phyloP scores from a whole-genome alignment of 1,140 invertebrate species.

The Philaenus spumarius region DNA sequence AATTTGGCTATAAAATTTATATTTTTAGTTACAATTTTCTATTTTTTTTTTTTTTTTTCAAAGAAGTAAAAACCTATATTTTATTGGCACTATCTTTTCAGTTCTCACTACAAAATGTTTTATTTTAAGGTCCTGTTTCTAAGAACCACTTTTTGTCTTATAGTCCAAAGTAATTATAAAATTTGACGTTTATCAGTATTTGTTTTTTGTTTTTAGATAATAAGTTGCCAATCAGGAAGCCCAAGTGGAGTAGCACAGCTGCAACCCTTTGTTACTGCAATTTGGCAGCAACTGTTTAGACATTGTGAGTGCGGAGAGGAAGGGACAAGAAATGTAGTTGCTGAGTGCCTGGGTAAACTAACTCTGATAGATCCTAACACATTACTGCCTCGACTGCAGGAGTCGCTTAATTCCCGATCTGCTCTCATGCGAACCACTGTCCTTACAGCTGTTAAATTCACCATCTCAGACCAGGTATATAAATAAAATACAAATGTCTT shows the following conservation, averaged over 20 bases:
- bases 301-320: conserved; percentile 96
- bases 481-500: too few species aligned
- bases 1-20: too few species aligned
- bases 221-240: conserved; percentile 77
- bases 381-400: conserved; percentile 69
- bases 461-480: conserved; percentile 92
- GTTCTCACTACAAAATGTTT: too few species aligned
- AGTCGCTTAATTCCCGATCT: conserved; percentile 68
- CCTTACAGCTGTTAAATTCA: conserved; percentile 98
- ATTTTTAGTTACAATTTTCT: too few species aligned
- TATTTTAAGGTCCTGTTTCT: too few species aligned
- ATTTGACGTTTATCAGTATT: too few species aligned
- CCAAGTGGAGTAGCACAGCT: conserved; percentile 67
- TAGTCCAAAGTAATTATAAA: background rate
- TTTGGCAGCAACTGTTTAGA: conserved; percentile 82
- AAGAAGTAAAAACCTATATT: too few species aligned
- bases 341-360: conserved; percentile 96
- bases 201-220: conserved; percentile 53
- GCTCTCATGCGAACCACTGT: conserved; percentile 90
- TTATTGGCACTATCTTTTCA: too few species aligned
- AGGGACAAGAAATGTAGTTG: conserved; percentile 95
- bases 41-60: too few species aligned
- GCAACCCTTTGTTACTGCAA: conserved; percentile 80
- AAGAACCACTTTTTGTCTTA: background rate
- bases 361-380: conserved; percentile 88